Conservation (phyloP, 2,113 vertebrate genomes). For the Chrysochloris asiatica region DNA sequence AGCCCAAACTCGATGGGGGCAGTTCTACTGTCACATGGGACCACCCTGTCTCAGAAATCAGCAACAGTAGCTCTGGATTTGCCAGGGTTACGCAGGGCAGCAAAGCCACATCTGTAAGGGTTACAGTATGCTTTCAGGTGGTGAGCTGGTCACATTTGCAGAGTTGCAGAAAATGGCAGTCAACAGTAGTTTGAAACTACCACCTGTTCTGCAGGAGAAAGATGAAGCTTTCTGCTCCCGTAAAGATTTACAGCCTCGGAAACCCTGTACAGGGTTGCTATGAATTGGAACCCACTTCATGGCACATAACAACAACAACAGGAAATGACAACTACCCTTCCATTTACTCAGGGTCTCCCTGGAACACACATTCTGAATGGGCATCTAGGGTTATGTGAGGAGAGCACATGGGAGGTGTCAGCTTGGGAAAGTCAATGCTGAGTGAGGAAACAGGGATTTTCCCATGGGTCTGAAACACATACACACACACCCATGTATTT, state of each 20-base stretch:
- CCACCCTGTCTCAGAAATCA: neutral
- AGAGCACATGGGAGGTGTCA: neutral
- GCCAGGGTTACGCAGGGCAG: neutral
- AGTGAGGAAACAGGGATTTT: neutral
- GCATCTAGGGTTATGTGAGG: neutral
- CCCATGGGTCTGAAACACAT: neutral
- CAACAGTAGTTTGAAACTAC: no score
- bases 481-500: rapidly evolving
- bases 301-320: no score
- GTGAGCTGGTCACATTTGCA: no score
- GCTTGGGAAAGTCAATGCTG: neutral
- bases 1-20: neutral
- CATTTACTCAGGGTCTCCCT: neutral
- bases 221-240: no score
- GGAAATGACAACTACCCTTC: neutral
- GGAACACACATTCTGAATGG: rapidly evolving
- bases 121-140: neutral
- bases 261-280: no score
- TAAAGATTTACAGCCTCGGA: no score
- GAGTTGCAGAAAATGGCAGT: no score
- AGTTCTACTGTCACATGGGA: neutral
- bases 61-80: neutral
- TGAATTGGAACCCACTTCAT: no score
- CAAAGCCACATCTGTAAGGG: neutral
- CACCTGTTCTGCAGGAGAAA: no score